Evolutionary conservation across 2,113 vertebrate species (phyloP), one percentile per base, ranked within the genome.

Genomic region (Machaerirhynchus nigripectus): DNA sequence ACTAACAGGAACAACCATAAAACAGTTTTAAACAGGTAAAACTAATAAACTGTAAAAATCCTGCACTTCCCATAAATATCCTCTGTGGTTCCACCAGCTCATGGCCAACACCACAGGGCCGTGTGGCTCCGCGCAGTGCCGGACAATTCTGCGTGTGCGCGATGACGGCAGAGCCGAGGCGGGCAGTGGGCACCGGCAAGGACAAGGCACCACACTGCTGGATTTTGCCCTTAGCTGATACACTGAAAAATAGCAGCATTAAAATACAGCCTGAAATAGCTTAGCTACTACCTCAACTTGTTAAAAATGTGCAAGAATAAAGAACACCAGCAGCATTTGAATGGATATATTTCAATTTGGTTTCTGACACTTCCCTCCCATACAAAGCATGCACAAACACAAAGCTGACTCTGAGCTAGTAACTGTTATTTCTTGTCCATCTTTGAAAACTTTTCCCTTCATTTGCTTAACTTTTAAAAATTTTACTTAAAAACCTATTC

Each of bases 281-380:
- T 76, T 12, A 88, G 93, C 93, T 67, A 67, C 92, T 88, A 52
- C 85, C 93, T 94, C 90, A 52, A 10, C 88, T 81, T 30, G 77
- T 69, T 84, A 60, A 67, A 83, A 75, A 18, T 94, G 93, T 94
- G 92, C 93, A 93, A 94, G 94, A 94, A 69, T 42, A 78, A 78
- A 63, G 92, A 93, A 83, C 74, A 83, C 63, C 90, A 90, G 93
- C 93, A 96, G 92, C 95, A 60, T 52, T 59, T 70, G 35, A 81
- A 84, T 22, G 88, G 75, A 60, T 59, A 40, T 13, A 68, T 82
- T 88, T 84, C 56, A 7, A 3, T 94, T 95, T 92, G 92, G 76
- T 90, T 93, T 93, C 65, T 11, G 2, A 89, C 14, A 0, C 79
- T 52, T 64, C 80, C 68, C 65, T 92, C 65, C 89, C 35, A 1